Base-by-base conservation (phyloP, 2,113 vertebrate genomes). In the Pampusana beccarii region DNA sequence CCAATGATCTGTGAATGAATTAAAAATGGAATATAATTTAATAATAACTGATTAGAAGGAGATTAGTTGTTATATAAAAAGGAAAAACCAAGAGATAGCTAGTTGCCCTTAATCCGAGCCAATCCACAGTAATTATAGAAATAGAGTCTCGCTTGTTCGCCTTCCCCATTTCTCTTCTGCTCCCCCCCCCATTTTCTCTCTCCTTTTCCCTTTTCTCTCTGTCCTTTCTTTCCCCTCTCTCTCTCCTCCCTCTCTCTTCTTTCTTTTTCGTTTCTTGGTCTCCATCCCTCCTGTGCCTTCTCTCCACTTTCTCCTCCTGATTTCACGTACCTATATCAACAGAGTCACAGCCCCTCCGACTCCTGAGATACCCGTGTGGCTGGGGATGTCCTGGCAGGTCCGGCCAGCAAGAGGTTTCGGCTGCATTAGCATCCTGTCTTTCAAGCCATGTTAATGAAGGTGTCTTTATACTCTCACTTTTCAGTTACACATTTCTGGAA, bases 11-110 rank as follows among this genome's bases (percentile, higher is more conserved):
- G 97, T 98, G 98, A 98, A 98, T 98, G 98, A 98, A 98, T 98
- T 98, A 98, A 98, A 98, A 98, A 98, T 70, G 86, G 97, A 98
- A 98, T 98, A 98, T 98, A 98, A 99, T 99, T 98, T 98, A 98
- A 98, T 99, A 99, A 99, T 98, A 98, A 98, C 98, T 98, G 98
- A 99, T 99, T 99, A 99, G 98, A 98, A 97, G 97, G 97, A 98
- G 98, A 98, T 98, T 98, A 98, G 97, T 98, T 98, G 97, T 98
- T 98, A 98, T 96, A 98, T 98, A 98, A 98, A 98, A 98, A 98
- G 95, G 97, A 98, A 97, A 98, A 98, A 98, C 98, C 98, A 98
- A 98, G 97, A 98, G 98, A 97, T 96, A 98, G 98, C 98, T 98
- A 98, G 98, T 98, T 98, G 98, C 97, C 98, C 98, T 98, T 98